Base-by-base conservation (phyloP, 2,888 invertebrate species). In the Synergus itoensis region DNA sequence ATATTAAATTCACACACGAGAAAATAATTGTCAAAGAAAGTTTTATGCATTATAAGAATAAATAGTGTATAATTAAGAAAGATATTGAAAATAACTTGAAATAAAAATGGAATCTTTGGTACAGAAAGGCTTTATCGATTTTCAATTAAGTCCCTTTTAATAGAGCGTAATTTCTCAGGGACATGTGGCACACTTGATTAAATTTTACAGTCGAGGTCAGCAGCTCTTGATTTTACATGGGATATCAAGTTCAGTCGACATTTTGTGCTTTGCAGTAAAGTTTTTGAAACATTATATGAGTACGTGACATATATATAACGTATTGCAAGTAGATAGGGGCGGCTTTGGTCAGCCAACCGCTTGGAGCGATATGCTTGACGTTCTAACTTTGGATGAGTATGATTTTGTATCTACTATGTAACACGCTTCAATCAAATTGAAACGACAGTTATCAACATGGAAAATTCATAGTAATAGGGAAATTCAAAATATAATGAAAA, bases 311-410 rank as follows among this genome's bases (percentile, higher is more conserved):
- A 36, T 4, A 36, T 36, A 69, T 69, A 69, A 48, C 9, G 57
- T 69, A 48, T 48, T 69, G 53, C 73, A 53, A 53, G 53, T 53
- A 57, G 73, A 57, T 73, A 40, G n/a, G 36, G 48, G 36, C n/a
- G 53, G 36, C 53, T 57, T 57, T 57, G 73, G 73, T 73, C 73
- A 73, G 73, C 73, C 73, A 73, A 73, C 48, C 69, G 69, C 69
- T 69, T 69, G 28, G 28, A 21, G 48, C 69, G 69, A 69, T 69
- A 73, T 36, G 53, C 53, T 73, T 73, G 73, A 73, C 48, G 73
- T n/a, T 53, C 73, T 36, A 73, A 73, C n/a, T 57, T n/a, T 57
- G 36, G 53, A 57, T 73, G 73, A 73, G 53, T 40, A 57, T 73
- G 73, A 28, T 53, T 73, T 57, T 73, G 53, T 73, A 53, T 3